Conservation (phyloP, 2,888 invertebrate genomes). For the Criorhina ranunculi region DNA sequence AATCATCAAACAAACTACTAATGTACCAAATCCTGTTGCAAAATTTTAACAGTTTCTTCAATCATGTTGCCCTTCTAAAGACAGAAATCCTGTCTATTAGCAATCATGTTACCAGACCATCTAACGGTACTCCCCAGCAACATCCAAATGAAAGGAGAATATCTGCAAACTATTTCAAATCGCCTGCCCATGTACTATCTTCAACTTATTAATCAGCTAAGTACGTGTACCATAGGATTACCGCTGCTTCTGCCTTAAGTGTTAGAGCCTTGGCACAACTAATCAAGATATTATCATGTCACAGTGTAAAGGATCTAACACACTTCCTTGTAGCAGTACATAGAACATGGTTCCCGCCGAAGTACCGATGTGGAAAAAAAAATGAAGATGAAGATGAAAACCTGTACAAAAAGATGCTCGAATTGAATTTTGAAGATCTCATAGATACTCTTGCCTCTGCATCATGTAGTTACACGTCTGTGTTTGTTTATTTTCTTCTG, state of each 20-base stretch:
- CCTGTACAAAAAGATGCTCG: slow-evolving; percentile 52
- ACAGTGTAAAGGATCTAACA: slow-evolving; percentile 68
- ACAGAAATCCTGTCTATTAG: slow-evolving; percentile 43
- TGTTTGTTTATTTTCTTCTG: slow-evolving; percentile 26
- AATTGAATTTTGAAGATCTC: slow-evolving; percentile 60
- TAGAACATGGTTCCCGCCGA: slow-evolving; percentile 47
- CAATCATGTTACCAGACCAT: slow-evolving; percentile 70
- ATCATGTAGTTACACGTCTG: background rate
- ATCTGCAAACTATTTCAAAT: slow-evolving; percentile 48
- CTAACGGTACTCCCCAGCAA: slow-evolving; percentile 68
- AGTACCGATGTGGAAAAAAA: background rate
- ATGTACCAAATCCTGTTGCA: slow-evolving; percentile 49
- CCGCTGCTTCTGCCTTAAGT: slow-evolving; percentile 19
- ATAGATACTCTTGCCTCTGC: slow-evolving; percentile 28
- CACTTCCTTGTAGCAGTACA: slow-evolving; percentile 71
- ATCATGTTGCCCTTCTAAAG: slow-evolving; percentile 37
- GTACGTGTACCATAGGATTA: slow-evolving; percentile 63
- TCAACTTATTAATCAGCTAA: slow-evolving; percentile 76
- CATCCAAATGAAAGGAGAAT: too few relatives aligned
- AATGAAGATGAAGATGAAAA: slow-evolving; percentile 41
- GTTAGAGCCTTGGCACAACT: slow-evolving; percentile 49
- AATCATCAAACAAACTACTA: slow-evolving; percentile 10
- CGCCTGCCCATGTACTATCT: slow-evolving; percentile 74
- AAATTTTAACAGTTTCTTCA: slow-evolving; percentile 12
- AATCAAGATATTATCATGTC: slow-evolving; percentile 77